Conservation (phyloP, 2,113 vertebrate genomes). For the Meles meles region DNA sequence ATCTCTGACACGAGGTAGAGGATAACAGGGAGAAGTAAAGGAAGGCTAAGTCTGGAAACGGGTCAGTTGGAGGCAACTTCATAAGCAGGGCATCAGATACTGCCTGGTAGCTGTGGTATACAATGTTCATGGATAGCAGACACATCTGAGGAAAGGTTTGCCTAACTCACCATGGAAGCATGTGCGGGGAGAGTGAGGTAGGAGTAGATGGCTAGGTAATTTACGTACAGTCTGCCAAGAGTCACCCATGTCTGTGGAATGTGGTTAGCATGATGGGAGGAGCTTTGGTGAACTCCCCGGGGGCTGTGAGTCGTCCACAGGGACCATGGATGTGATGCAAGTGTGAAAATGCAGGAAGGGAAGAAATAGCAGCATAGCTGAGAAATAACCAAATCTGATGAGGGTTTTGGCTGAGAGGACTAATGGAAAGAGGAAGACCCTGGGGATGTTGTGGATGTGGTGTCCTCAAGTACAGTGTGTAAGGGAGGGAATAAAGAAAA, state of each 20-base stretch:
- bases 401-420: background rate
- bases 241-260: rapidly evolving
- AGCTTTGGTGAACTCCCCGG: rapidly evolving
- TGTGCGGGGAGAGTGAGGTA: background rate
- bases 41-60: background rate
- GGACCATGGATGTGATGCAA: background rate
- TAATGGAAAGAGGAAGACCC: background rate
- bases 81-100: rapidly evolving
- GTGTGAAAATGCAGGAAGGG: background rate
- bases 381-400: background rate
- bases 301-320: too few species aligned
- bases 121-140: background rate
- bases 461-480: too few species aligned
- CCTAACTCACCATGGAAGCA: rapidly evolving
- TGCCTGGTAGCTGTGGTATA: rapidly evolving
- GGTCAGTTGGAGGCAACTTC: background rate
- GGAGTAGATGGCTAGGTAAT: rapidly evolving
- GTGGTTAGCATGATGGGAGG: rapidly evolving
- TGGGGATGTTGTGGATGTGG: rapidly evolving
- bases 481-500: too few species aligned
- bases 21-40: rapidly evolving
- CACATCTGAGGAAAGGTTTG: background rate
- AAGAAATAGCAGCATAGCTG: background rate
- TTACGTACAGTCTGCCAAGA: rapidly evolving
- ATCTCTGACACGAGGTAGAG: rapidly evolving